Evolutionary conservation across 2,888 invertebrate species (phyloP).

Genomic region (Chrysolina americana): DNA sequence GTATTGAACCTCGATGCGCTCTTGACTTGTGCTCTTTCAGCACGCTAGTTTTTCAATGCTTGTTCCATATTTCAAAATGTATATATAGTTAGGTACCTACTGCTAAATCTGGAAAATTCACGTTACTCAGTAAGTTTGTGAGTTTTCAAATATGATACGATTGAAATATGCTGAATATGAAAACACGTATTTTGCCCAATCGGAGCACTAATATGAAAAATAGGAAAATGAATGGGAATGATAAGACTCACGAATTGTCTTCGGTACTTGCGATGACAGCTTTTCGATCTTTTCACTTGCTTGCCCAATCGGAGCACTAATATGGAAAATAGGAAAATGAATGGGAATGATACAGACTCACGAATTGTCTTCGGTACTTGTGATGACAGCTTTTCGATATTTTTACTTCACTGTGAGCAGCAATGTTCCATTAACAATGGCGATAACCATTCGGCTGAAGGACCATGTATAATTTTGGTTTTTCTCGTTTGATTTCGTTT

Average conservation of each 20-base stretch:
- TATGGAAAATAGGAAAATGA: neutral
- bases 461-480: too few relatives aligned
- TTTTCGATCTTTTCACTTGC: neutral
- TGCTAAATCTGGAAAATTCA: neutral
- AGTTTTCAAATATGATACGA: neutral
- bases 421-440: too few relatives aligned
- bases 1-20: neutral
- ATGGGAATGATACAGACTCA: slow-evolving; percentile 2
- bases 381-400: neutral
- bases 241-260: neutral
- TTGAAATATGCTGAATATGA: neutral
- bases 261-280: neutral
- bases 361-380: neutral
- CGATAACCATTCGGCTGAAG: too few relatives aligned
- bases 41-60: neutral
- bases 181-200: too few relatives aligned
- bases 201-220: neutral
- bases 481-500: too few relatives aligned
- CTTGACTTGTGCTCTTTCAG: neutral
- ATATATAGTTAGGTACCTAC: too few relatives aligned
- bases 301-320: neutral
- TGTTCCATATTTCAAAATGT: neutral
- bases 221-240: neutral
- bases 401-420: neutral
- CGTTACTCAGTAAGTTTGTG: neutral